Evolutionary conservation across 2,888 invertebrate genomes (phyloP), one percentile per base, ranked within the genome.

Genomic region (Epistrophe grossulariae): DNA sequence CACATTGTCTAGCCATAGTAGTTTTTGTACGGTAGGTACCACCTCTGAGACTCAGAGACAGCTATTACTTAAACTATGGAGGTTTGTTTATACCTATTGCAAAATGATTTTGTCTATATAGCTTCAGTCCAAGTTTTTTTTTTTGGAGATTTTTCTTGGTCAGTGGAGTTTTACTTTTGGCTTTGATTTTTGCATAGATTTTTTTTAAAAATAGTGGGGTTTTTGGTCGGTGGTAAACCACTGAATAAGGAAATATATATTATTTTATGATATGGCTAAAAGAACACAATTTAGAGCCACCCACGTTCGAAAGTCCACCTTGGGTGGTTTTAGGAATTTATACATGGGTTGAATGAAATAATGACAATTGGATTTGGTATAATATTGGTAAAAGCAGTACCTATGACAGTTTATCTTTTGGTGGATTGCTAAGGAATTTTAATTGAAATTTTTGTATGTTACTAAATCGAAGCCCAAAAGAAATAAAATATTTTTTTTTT

Each of bases 221-320:
- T 17, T 70, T 59, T 5, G 60, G 35, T 45, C 28, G 62, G 8
- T 57, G 19, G 50, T 77, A 17, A n/a, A 38, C 15, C 15, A 38
- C 40, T 59, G 66, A 70, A 79, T 74, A 62, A 79, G 79, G 83
- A 83, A 79, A 83, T 68, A 24, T 24, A 35, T 70, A 74, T 79
- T 83, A 79, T 83, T 83, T 83, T 83, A 83, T 80, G 52, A 74
- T 48, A 52, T 59, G 45, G 31, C n/a, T 83, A 70, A 55, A 78
- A 24, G 78, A 60, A 79, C 62, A 74, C 83, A 74, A 70, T 83
- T 83, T 79, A 38, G 19, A 24, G 73, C 83, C 83, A 74, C 83
- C 83, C 83, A 83, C 83, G 79, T 43, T 68, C 10, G 9, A 45
- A 78, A 50, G 17, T 52, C 55, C 15, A 8, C 19, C 9, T 48